These are phyloP conservation scores for Tinamus major DNA, from an alignment of 2,797 vertebrate genomes.

Conservation along the genomic window DNA sequence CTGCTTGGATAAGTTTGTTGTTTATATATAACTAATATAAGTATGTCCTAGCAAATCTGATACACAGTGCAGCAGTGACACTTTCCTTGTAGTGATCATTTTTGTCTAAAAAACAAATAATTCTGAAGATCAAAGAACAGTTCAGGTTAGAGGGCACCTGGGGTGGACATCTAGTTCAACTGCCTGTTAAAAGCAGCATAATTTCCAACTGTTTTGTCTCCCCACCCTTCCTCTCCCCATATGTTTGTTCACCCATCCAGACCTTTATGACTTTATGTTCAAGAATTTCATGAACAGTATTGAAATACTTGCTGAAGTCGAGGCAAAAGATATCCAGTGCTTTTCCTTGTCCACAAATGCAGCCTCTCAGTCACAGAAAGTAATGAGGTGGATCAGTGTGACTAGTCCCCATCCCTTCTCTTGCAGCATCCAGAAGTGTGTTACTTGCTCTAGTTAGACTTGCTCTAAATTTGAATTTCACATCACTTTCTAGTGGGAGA, in stretches of 20 bases:
- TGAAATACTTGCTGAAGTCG: neutral
- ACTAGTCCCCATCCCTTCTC: neutral
- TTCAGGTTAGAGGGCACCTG: neutral
- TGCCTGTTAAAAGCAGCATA: neutral
- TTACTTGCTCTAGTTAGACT: neutral
- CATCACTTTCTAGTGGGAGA: neutral
- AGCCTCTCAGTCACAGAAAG: neutral
- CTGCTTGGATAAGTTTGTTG: neutral
- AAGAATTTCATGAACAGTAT: neutral
- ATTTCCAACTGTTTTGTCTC: no score
- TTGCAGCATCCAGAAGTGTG: accelerated
- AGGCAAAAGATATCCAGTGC: neutral
- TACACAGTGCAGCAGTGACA: neutral
- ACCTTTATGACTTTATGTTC: neutral
- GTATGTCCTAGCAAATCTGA: neutral
- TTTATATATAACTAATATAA: neutral
- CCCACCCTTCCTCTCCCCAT: no score
- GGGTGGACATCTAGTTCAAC: neutral
- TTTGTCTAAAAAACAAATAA: neutral
- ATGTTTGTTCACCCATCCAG: neutral
- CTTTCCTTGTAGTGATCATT: neutral
- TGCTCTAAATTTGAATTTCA: neutral
- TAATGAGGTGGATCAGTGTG: neutral
- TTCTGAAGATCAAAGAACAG: neutral
- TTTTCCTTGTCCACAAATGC: neutral